Conservation (phyloP, 2,113 vertebrate genomes). For the Meriones unguiculatus region DNA sequence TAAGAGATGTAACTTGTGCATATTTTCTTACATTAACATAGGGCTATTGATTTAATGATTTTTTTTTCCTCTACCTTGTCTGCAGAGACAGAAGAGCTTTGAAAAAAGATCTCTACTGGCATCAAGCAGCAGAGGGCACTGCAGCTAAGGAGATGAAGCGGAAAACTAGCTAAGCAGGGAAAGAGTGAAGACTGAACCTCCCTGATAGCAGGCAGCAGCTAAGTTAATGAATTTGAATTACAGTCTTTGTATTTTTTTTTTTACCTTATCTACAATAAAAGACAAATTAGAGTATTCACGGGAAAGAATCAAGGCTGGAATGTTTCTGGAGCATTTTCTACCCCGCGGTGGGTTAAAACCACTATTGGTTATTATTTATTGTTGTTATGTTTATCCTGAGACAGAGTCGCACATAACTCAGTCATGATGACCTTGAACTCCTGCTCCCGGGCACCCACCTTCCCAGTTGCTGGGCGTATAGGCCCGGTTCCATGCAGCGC, state of each 20-base stretch:
- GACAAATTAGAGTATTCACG: neutral
- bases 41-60: neutral
- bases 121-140: constrained; percentile 84
- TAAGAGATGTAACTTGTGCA: neutral
- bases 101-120: neutral
- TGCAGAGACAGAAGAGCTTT: neutral
- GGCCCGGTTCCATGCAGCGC: neutral
- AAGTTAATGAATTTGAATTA: neutral
- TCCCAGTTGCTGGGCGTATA: neutral
- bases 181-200: neutral
- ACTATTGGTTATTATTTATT: neutral
- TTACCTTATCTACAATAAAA: constrained; percentile 49
- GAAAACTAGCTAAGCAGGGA: neutral
- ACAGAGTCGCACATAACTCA: neutral
- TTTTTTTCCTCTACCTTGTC: neutral
- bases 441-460: neutral
- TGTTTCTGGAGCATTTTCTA: constrained; percentile 31
- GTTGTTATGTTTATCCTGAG: neutral
- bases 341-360: neutral
- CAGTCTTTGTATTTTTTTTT: neutral
- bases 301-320: neutral
- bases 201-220: neutral
- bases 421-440: neutral
- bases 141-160: constrained; percentile 57
- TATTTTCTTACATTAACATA: constrained; percentile 16